These are phyloP conservation scores for Manis crassicaudata DNA, from an alignment of 2,797 vertebrate genomes.

Conservation along the genomic window DNA sequence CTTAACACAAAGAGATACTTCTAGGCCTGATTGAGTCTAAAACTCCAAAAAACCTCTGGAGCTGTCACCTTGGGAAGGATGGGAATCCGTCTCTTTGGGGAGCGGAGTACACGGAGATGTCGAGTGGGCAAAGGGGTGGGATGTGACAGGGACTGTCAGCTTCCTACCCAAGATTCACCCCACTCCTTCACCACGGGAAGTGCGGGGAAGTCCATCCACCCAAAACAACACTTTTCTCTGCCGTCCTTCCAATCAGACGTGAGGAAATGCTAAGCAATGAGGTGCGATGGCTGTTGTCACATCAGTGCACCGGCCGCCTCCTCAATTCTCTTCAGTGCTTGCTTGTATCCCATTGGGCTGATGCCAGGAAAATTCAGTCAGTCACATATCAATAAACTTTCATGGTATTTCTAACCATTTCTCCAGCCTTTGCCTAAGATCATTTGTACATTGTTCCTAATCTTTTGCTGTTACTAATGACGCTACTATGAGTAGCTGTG, in stretches of 20 bases:
- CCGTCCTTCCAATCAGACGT: neutral
- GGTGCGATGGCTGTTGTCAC: neutral
- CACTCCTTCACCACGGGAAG: neutral
- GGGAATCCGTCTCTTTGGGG: neutral
- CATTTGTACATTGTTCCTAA: neutral
- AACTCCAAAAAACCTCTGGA: neutral
- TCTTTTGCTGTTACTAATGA: neutral
- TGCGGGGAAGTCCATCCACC: neutral
- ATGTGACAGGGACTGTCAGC: neutral
- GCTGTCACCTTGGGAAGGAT: neutral
- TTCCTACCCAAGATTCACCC: neutral
- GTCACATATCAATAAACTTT: neutral
- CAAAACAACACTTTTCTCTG: neutral
- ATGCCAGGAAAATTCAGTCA: neutral
- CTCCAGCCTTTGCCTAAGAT: neutral
- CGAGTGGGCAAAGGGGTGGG: neutral
- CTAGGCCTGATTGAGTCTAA: neutral
- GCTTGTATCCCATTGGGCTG: neutral
- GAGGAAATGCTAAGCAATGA: neutral
- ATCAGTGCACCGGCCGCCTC: neutral
- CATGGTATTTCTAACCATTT: neutral
- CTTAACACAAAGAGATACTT: neutral
- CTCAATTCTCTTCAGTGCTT: neutral
- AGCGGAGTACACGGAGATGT: neutral
- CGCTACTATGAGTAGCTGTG: neutral